These are phyloP conservation scores for Salpingus planirostris DNA, from an alignment of 2,888 invertebrate species.

Conservation along the genomic window DNA sequence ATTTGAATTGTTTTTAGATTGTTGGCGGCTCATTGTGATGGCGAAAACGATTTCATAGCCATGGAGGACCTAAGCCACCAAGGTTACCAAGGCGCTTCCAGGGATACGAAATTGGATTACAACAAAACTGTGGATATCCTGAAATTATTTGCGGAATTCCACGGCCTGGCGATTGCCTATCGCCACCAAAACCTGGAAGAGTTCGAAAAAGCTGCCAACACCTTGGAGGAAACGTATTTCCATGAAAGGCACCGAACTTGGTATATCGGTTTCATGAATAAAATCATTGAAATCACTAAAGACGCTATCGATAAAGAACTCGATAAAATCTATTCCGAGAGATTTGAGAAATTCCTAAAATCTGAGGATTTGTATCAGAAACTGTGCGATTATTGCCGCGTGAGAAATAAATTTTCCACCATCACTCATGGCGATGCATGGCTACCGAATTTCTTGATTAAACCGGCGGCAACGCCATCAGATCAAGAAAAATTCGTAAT, in stretches of 20 bases:
- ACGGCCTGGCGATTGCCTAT: constrained; percentile 41
- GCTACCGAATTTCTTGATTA: constrained; percentile 64
- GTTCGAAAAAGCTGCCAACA: constrained; percentile 26
- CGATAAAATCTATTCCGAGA: constrained; percentile 17
- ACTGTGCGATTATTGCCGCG: constrained; percentile 13
- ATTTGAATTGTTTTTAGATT: too few species aligned
- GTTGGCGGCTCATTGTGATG: constrained; percentile 36
- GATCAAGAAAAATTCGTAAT: too few species aligned
- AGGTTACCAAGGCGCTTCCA: constrained; percentile 31
- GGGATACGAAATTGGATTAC: constrained; percentile 30
- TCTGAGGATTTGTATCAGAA: constrained; percentile 20
- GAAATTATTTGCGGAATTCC: constrained; percentile 39
- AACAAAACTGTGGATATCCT: constrained; percentile 34
- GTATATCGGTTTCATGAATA: constrained; percentile 47
- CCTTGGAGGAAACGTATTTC: constrained; percentile 49
- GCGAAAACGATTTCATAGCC: constrained; percentile 39
- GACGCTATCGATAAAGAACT: constrained; percentile 57
- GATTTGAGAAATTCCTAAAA: constrained; percentile 18
- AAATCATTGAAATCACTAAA: constrained; percentile 45
- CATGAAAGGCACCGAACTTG: constrained; percentile 46
- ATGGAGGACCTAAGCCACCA: constrained; percentile 37
- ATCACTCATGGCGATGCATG: constrained; percentile 67
- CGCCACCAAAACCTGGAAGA: constrained; percentile 35
- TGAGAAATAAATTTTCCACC: constrained; percentile 30
- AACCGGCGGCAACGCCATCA: too few species aligned